Percentiles rank a stretch among this genome's conserved stretches.
Conservation (phyloP, 2,797 vertebrate species). For the Halcyon badia region DNA sequence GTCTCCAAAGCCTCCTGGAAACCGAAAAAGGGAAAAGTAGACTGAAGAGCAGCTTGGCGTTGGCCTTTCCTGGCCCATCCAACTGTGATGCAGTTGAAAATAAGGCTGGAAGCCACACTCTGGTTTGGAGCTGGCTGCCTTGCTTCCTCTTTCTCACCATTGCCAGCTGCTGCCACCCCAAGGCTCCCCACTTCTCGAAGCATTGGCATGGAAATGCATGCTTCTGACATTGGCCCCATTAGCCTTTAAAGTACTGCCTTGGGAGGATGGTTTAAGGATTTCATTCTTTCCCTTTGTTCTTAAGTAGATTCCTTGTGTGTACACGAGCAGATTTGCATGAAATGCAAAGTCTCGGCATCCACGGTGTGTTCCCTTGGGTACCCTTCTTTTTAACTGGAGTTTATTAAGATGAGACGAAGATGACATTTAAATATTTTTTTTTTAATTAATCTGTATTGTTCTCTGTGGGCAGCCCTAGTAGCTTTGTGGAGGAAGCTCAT, state of each 20-base stretch:
- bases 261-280: not conserved
- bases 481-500: not conserved
- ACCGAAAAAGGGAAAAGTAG: not conserved
- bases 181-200: not conserved
- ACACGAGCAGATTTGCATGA: slow-evolving; percentile 5
- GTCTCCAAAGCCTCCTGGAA: not conserved
- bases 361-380: not conserved
- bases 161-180: not conserved
- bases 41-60: not conserved
- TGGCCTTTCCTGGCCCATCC: not conserved
- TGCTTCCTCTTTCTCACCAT: not conserved
- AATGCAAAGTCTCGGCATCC: not conserved
- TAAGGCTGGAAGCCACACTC: not conserved
- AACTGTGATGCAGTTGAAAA: not conserved
- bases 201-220: accelerated
- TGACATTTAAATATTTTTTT: not conserved
- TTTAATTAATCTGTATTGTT: slow-evolving; percentile 27
- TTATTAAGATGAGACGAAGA: slow-evolving; percentile 23
- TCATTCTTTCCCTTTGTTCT: slow-evolving; percentile 9
- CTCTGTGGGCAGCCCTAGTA: not conserved
- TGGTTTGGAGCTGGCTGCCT: not conserved
- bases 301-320: slow-evolving; percentile 10
- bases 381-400: not conserved
- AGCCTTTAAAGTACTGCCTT: slow-evolving; percentile 5
- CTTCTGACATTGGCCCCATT: not conserved